Evolutionary conservation across 2,113 vertebrate species (phyloP), one percentile per base, ranked within the genome.

Genomic region (Pterocles orientalis): DNA sequence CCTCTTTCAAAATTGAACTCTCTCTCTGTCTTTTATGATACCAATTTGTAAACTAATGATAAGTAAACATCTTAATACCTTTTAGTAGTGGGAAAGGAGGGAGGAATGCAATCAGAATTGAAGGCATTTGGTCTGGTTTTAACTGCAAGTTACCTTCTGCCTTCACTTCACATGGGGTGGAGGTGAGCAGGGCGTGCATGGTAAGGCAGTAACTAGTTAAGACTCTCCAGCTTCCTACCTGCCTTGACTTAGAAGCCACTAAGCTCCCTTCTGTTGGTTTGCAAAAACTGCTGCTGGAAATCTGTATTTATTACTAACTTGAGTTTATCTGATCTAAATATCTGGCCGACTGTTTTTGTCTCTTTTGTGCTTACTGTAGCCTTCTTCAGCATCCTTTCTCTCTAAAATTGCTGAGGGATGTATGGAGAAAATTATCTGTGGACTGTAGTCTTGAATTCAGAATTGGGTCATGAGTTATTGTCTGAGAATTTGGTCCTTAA

Each of bases 401-500:
- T 90, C 31, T 36, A 66, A 71, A 96, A 88, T 26, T 92, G 90
- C 72, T 92, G 85, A 95, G 75, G 33, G 29, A 60, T 69, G 31
- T 69, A 39, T 3, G 2, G 54, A 3, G 51, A 81, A 92, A 88
- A 88, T 81, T 47, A 47, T 79, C 73, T 85, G 45, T 82, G 79
- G 94, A 69, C 58, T 70, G 62, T 73, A 90, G 58, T 70, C 64
- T 83, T 94, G 64, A 31, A 64, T 94, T 94, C 64, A 84, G 80
- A 94, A 94, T 21, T 92, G 72, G 80, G 86, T 95, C 83, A 64
- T 21, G 69, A 94, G 61, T 71, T 88, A 75, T 11, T 81, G 60
- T 31, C 60, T 64, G 51, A 62, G 76, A 83, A 53, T 58, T 54
- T 68, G 36, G 54, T 86, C 60, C 76, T 94, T 60, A 77, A 85